These are phyloP conservation scores for Plemyria rubiginata DNA, from an alignment of 2,888 invertebrate genomes.

Conservation along the genomic window DNA sequence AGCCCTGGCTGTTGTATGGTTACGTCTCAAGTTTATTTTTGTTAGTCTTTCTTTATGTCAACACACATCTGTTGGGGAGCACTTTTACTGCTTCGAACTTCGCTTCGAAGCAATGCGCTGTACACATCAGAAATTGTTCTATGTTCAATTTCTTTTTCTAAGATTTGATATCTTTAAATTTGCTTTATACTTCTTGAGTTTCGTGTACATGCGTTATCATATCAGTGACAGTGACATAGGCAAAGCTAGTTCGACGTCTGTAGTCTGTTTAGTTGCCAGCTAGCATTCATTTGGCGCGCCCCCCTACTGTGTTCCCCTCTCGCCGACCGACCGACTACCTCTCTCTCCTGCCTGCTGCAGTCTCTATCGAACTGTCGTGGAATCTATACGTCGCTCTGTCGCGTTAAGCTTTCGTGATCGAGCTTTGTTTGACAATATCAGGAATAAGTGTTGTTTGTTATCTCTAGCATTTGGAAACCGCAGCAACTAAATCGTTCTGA, in stretches of 20 bases:
- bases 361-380: constrained; percentile 62
- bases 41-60: constrained; percentile 60
- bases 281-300: constrained; percentile 55
- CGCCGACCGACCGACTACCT: constrained; percentile 43
- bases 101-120: constrained; percentile 44
- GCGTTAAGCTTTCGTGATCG: constrained; percentile 72
- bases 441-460: constrained; percentile 64
- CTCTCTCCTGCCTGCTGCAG: constrained; percentile 64
- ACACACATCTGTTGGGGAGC: constrained; percentile 65
- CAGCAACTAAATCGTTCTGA: constrained; percentile 47
- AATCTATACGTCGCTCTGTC: constrained; percentile 50
- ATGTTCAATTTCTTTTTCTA: neutral
- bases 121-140: constrained; percentile 36
- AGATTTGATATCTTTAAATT: constrained; percentile 8
- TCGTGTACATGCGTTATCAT: constrained; percentile 81
- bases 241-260: constrained; percentile 72
- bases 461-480: constrained; percentile 47
- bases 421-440: constrained; percentile 71
- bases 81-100: constrained; percentile 47
- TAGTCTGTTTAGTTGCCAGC: constrained; percentile 51
- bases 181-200: constrained; percentile 47
- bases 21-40: constrained; percentile 62
- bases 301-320: constrained; percentile 62
- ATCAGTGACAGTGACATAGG: constrained; percentile 71
- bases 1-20: constrained; percentile 51